Percentiles rank a stretch among this genome's conserved stretches.
Evolutionary conservation across 2,888 invertebrate genomes (phyloP).

Genomic region (Tyria jacobaeae): DNA sequence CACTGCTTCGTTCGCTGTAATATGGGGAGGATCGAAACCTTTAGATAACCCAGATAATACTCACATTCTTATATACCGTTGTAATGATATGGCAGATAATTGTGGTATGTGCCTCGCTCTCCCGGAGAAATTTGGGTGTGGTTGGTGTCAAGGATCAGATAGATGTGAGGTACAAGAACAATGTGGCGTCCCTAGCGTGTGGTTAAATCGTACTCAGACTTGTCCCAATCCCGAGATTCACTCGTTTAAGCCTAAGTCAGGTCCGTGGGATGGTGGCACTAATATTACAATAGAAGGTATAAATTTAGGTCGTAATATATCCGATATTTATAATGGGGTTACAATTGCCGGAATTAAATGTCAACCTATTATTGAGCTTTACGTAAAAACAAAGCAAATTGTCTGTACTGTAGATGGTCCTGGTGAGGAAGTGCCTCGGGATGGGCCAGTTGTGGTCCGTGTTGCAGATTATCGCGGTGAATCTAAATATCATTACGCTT

Average conservation of each 20-base stretch:
- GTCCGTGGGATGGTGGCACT: conserved; percentile 98
- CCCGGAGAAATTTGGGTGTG: conserved; percentile 96
- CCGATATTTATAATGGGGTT: conserved; percentile 96
- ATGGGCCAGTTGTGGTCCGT: conserved; percentile 96
- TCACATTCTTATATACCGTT: conserved; percentile 97
- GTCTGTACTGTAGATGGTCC: conserved; percentile 97
- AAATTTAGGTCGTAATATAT: conserved; percentile 97
- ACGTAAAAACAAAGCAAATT: conserved; percentile 95
- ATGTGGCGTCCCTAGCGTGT: conserved; percentile 92
- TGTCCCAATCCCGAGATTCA: conserved; percentile 98
- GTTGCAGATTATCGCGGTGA: conserved; percentile 96
- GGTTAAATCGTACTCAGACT: conserved; percentile 96
- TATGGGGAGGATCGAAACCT: conserved; percentile 98
- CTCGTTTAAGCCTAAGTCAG: conserved; percentile 93
- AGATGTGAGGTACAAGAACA: conserved; percentile 97
- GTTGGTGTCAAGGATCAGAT: conserved; percentile 98
- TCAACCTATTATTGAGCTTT: conserved; percentile 94
- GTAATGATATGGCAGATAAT: conserved; percentile 98
- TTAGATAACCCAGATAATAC: conserved; percentile 98
- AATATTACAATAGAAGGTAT: conserved; percentile 98
- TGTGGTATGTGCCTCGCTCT: conserved; percentile 98
- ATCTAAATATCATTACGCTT: conserved; percentile 93
- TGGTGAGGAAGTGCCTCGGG: conserved; percentile 90
- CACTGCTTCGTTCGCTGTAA: conserved; percentile 97
- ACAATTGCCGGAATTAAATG: conserved; percentile 97